Evolutionary conservation across 2,888 invertebrate genomes (phyloP), one percentile per base, ranked within the genome.

Genomic region (Dusona sp.): DNA sequence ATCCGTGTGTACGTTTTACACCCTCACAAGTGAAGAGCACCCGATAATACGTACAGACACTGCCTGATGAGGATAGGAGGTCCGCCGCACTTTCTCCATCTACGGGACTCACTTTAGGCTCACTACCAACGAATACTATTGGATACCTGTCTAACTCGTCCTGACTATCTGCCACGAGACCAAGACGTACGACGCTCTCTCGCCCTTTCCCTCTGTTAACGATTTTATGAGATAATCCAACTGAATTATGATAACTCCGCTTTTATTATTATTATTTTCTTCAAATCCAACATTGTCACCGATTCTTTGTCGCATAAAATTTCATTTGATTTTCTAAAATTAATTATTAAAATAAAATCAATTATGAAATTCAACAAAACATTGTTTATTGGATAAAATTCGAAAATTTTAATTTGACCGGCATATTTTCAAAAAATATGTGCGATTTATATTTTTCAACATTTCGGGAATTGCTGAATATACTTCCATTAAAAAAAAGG

Each of bases 1-100:
- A 88, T 85, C 85, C 87, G 79, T 84, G 88, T 85, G 48, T 73
- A 33, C 19, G 36, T 51, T 51, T 75, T 51, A 67, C 75, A 80
- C 79, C 61, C 51, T 45, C 77, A 45, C 54, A 38, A 74, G 79
- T 75, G 65, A 48, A 75, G 75, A 70, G 36, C 61, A 57, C 70
- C 72, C 61, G 72, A 70, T 87, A 78, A 84, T 87, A 87, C 84
- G 79, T 75, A 82, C 57, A 82, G 74, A 77, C 64, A 79, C 42
- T 42, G 67, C 19, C 77, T 57, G 77, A 68, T 77, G 75, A 75
- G 57, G 68, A 68, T 42, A 19, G 29, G 16, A 29, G 36, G 54
- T 67, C 54, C 68, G n/a, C 16, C 42, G 45, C 54, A 79, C 70
- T 79, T 57, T 79, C 45, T 45, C 65, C 51, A 70, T 73, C 54